A percentile compares a stretch with the other conserved stretches of the same genome.
Conservation (phyloP, 1,140 invertebrate species). For the Coptotermes formosanus region DNA sequence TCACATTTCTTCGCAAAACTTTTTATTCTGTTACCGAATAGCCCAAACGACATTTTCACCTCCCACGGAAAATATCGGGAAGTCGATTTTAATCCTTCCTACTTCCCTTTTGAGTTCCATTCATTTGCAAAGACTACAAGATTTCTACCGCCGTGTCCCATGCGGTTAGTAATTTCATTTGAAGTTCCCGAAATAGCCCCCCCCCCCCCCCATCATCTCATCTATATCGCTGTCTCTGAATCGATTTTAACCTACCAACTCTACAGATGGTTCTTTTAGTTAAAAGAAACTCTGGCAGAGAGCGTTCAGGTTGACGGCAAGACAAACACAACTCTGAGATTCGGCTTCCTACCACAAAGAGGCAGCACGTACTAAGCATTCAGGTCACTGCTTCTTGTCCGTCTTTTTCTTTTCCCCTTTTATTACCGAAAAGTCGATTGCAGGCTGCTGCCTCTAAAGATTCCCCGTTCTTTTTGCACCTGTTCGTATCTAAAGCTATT, state of each 20-base stretch:
- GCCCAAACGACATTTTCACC: too few species aligned
- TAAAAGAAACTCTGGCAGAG: neutral
- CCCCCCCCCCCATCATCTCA: neutral
- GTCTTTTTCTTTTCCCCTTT: neutral
- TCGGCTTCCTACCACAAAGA: neutral
- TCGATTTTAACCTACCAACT: neutral
- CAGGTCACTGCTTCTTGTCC: neutral
- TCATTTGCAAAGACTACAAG: neutral
- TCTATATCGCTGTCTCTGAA: neutral
- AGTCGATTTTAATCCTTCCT: neutral
- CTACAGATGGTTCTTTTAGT: neutral
- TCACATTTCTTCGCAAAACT: too few species aligned
- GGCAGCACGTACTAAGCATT: neutral
- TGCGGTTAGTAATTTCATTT: neutral
- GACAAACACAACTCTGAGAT: neutral
- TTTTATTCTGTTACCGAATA: too few species aligned
- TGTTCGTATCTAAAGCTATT: neutral
- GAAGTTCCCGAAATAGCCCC: neutral
- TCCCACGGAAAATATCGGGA: neutral
- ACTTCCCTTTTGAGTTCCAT: neutral
- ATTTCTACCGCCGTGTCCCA: neutral
- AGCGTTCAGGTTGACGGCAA: neutral
- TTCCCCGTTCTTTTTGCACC: neutral
- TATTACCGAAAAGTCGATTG: constrained; percentile 1
- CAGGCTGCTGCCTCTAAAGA: neutral